A percentile compares a stretch with the other conserved stretches of the same genome.
phyloP scores from a whole-genome alignment of 1,140 invertebrate species.

The Platorchestia sp. region DNA sequence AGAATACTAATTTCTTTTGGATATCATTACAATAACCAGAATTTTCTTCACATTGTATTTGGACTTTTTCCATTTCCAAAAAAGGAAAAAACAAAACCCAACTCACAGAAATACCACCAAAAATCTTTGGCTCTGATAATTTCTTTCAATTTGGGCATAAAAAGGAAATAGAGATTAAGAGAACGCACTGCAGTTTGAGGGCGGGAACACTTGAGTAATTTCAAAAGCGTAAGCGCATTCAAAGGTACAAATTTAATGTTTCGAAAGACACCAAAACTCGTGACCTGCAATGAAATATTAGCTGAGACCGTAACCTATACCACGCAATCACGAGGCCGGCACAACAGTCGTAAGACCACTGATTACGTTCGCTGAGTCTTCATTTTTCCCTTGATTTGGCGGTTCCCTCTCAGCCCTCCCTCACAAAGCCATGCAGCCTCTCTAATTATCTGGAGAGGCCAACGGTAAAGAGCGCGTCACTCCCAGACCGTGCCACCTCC shows the following conservation, averaged over 20 bases:
- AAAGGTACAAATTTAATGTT: background rate
- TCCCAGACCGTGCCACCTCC: background rate
- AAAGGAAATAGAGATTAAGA: background rate
- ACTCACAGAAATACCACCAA: background rate
- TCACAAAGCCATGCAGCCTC: conserved; percentile 38
- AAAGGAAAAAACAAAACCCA: background rate
- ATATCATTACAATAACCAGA: background rate
- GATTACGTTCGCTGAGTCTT: background rate
- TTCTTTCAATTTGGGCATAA: background rate
- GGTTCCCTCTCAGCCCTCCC: conserved; percentile 29
- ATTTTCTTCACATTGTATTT: background rate
- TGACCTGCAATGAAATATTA: background rate
- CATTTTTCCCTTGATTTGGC: conserved; percentile 47
- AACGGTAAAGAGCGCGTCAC: conserved; percentile 9
- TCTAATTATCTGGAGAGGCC: conserved; percentile 48
- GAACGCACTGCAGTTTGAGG: background rate
- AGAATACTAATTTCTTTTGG: background rate
- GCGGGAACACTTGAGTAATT: background rate
- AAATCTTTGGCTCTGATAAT: background rate
- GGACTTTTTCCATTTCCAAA: background rate
- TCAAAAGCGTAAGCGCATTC: background rate
- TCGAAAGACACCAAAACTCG: background rate
- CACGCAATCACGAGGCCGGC: background rate
- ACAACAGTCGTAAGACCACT: conserved; percentile 1
- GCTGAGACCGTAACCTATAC: background rate